Conservation (phyloP, 2,113 vertebrate species). For the Calonectris borealis region DNA sequence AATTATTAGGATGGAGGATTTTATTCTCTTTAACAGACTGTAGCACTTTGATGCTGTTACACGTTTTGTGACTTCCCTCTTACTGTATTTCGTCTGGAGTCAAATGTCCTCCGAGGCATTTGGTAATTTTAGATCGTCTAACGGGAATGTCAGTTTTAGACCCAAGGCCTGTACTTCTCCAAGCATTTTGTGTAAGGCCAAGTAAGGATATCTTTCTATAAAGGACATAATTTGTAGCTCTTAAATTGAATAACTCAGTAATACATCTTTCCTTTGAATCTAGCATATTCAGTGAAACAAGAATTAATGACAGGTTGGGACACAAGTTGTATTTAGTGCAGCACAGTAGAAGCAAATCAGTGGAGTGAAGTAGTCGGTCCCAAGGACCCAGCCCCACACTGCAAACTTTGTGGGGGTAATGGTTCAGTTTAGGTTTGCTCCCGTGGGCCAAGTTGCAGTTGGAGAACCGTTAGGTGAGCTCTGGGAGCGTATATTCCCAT, state of each 20-base stretch:
- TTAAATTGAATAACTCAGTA: neutral
- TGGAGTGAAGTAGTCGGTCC: neutral
- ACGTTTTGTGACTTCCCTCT: neutral
- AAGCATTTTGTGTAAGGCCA: neutral
- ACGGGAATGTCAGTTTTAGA: neutral
- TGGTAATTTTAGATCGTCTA: constrained; percentile 17
- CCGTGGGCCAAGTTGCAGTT: neutral
- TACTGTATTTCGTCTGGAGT: neutral
- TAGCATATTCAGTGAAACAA: neutral
- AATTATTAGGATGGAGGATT: neutral
- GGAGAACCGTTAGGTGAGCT: neutral
- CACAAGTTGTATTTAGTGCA: neutral
- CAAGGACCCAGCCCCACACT: neutral
- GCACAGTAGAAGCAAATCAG: neutral
- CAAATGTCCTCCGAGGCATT: neutral
- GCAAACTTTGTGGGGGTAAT: neutral
- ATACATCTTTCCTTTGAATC: neutral
- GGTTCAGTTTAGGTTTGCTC: neutral
- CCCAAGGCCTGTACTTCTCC: neutral
- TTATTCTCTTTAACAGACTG: neutral
- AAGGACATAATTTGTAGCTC: neutral
- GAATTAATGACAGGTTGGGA: neutral
- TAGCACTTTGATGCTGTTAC: neutral
- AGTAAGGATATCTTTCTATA: neutral
- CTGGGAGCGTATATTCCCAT: neutral